Evolutionary conservation across 2,113 vertebrate genomes (phyloP).

Genomic region (Craseonycteris thonglongyai): DNA sequence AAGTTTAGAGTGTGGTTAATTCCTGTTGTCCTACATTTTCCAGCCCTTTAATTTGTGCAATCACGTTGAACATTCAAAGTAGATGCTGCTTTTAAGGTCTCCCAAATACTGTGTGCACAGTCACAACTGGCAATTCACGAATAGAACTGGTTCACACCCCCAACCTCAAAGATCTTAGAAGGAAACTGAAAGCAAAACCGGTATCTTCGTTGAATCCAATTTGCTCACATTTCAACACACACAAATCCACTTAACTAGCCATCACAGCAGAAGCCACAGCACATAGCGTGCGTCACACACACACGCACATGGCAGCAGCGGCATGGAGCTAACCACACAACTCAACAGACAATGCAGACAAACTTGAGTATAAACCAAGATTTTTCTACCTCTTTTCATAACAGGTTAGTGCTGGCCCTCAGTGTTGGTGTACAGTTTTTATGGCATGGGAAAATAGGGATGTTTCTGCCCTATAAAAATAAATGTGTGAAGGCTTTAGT

Average conservation of each 20-base stretch:
- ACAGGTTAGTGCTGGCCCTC: slow-evolving; percentile 87
- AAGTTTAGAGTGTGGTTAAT: not conserved
- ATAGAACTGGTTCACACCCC: not conserved
- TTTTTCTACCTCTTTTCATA: slow-evolving; percentile 89
- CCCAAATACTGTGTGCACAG: not conserved
- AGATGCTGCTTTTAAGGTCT: not conserved
- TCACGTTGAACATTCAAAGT: slow-evolving; percentile 6
- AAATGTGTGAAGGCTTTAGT: slow-evolving; percentile 87
- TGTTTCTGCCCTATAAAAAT: slow-evolving; percentile 87
- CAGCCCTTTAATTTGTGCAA: not conserved
- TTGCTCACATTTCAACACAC: slow-evolving; percentile 72
- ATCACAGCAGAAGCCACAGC: slow-evolving; percentile 83
- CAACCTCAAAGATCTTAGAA: slow-evolving; percentile 45
- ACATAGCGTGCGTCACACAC: slow-evolving; percentile 38
- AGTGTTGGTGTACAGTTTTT: slow-evolving; percentile 89
- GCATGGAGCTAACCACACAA: slow-evolving; percentile 75
- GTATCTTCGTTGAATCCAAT: slow-evolving; percentile 76
- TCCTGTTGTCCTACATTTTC: not conserved
- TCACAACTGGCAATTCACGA: not conserved
- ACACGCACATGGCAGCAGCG: slow-evolving; percentile 25
- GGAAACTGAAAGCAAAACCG: slow-evolving; percentile 74
- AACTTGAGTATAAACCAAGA: slow-evolving; percentile 84
- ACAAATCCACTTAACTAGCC: slow-evolving; percentile 74
- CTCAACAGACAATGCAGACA: slow-evolving; percentile 81
- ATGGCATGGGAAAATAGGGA: slow-evolving; percentile 87